Evolutionary conservation across 2,888 invertebrate species (phyloP).

Genomic region (Cloeon dipterum): DNA sequence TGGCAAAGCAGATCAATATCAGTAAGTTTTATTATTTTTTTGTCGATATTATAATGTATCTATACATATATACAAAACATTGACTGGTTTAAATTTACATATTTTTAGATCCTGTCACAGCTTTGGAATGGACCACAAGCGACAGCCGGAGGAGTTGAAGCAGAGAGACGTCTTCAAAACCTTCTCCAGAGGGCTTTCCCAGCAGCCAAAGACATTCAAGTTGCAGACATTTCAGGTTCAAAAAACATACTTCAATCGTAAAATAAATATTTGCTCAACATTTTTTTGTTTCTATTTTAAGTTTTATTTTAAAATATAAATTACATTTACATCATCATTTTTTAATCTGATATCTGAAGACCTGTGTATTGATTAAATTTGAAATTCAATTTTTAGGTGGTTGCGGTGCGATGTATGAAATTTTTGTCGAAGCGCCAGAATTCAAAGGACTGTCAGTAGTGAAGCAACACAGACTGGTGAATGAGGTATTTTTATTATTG

Average conservation of each 20-base stretch:
- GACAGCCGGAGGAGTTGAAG: conserved; percentile 8
- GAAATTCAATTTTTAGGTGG: conserved; percentile 29
- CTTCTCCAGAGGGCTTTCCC: conserved; percentile 28
- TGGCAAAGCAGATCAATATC: neutral
- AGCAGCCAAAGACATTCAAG: conserved; percentile 34
- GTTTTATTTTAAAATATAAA: neutral
- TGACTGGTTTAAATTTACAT: no score
- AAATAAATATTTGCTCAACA: no score
- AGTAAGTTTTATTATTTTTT: neutral
- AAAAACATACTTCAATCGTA: no score
- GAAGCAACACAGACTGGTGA: conserved; percentile 51
- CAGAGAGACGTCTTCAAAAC: conserved; percentile 18
- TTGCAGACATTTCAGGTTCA: conserved; percentile 42
- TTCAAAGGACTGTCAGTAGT: conserved; percentile 43
- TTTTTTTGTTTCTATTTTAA: neutral
- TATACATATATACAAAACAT: no score
- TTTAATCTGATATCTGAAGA: neutral
- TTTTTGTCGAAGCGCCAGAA: conserved; percentile 38
- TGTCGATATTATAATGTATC: no score
- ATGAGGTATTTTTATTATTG: conserved; percentile 22
- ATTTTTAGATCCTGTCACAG: neutral
- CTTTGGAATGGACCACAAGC: neutral
- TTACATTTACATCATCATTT: neutral
- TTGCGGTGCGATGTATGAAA: conserved; percentile 63
- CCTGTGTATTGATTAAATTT: conserved; percentile 2